Evolutionary conservation across 2,888 invertebrate species (phyloP).

Genomic region (Anaspis maculata): DNA sequence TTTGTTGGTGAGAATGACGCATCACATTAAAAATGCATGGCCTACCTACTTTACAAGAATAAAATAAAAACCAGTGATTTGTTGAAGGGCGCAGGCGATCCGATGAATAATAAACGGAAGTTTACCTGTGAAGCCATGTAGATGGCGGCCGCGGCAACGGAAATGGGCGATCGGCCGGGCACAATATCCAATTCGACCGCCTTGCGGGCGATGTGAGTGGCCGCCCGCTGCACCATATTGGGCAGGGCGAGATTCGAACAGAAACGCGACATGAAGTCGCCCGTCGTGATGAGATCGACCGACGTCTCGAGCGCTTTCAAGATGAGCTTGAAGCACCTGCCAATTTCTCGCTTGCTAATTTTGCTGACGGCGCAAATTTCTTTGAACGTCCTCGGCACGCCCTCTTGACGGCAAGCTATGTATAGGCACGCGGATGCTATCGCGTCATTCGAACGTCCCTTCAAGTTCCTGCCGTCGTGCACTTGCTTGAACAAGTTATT

Average conservation of each 20-base stretch:
- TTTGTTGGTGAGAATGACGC: too few species aligned
- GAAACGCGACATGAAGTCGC: constrained; percentile 98
- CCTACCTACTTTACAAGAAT: too few species aligned
- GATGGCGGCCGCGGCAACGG: constrained; percentile 97
- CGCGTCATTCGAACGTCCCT: constrained; percentile 91
- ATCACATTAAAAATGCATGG: too few species aligned
- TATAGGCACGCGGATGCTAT: constrained; percentile 98
- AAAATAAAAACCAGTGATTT: too few species aligned
- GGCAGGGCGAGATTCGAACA: constrained; percentile 92
- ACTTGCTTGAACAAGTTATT: constrained; percentile 98
- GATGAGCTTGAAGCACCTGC: constrained; percentile 94
- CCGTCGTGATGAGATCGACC: constrained; percentile 95
- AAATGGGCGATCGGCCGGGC: constrained; percentile 95
- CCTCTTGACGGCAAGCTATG: constrained; percentile 97
- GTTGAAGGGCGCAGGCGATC: too few species aligned
- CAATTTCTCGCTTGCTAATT: constrained; percentile 98
- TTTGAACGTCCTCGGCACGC: constrained; percentile 97
- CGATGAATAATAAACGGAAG: too few species aligned
- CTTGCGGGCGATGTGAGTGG: constrained; percentile 92
- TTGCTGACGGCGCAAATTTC: constrained; percentile 99
- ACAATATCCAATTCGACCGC: constrained; percentile 97
- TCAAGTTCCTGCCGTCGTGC: constrained; percentile 90
- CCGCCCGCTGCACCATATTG: constrained; percentile 84
- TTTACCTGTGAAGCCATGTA: constrained; percentile 91
- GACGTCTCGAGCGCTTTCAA: constrained; percentile 93